These are phyloP conservation scores for Ornithorhynchus anatinus DNA, from an alignment of 2,113 vertebrate genomes.

Conservation along the genomic window DNA sequence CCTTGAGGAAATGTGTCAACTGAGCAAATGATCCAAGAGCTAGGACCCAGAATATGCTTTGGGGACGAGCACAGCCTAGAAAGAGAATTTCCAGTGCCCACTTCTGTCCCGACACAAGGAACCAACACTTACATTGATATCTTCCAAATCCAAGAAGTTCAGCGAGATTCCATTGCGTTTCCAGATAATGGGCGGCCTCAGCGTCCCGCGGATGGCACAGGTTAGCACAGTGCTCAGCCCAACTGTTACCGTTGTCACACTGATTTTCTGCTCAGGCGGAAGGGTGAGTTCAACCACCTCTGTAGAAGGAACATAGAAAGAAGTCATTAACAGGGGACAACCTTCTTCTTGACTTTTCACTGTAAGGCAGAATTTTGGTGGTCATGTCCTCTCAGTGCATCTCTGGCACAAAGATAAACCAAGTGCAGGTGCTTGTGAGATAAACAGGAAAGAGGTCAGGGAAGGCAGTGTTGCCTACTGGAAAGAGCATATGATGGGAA, in stretches of 20 bases:
- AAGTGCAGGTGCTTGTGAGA: no score
- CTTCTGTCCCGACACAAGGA: neutral
- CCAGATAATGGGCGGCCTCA: constrained; percentile 92
- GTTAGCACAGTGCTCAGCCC: constrained; percentile 89
- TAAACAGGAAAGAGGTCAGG: no score
- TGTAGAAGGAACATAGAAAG: constrained; percentile 55
- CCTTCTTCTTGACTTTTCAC: neutral
- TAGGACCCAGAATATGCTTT: neutral
- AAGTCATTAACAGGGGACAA: neutral
- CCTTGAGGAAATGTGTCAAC: no score
- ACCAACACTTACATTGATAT: constrained; percentile 84
- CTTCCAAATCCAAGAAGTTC: constrained; percentile 91
- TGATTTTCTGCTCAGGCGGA: constrained; percentile 78
- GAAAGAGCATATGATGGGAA: no score
- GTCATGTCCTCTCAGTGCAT: no score
- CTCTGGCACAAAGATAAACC: no score
- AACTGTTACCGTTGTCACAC: constrained; percentile 85
- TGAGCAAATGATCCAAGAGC: no score
- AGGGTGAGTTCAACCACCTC: constrained; percentile 90
- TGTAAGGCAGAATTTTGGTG: neutral
- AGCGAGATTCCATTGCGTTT: constrained; percentile 88
- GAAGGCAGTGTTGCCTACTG: no score
- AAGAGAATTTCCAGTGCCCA: neutral
- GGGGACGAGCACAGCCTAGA: neutral
- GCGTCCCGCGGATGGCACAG: constrained; percentile 83